phyloP scores from a whole-genome alignment of 2,113 vertebrate species.

The Callocephalon fimbriatum region DNA sequence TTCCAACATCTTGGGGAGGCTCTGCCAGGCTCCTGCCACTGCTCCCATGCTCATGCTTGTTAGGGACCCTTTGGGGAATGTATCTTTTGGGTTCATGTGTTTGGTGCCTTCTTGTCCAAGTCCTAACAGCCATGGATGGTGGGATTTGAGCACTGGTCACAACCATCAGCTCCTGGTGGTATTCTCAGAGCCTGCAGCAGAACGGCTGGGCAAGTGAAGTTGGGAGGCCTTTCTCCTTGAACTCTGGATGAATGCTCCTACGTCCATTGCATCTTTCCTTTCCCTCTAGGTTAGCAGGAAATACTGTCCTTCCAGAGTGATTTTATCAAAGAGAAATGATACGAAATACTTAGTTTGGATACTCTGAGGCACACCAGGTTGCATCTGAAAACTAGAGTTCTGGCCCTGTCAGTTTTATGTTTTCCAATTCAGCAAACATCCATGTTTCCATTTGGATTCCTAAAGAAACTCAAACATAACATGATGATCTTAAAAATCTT shows the following conservation, averaged over 20 bases:
- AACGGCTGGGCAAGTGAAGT: background rate
- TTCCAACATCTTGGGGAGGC: background rate
- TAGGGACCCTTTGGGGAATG: background rate
- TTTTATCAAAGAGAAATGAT: background rate
- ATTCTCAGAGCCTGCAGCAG: background rate
- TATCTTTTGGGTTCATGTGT: accelerated
- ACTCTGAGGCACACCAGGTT: background rate
- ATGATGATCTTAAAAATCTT: background rate
- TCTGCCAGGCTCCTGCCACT: background rate
- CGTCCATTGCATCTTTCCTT: background rate
- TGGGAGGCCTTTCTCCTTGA: background rate
- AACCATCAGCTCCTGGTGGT: background rate
- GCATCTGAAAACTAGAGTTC: background rate
- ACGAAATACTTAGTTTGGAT: background rate
- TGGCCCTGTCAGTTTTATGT: background rate
- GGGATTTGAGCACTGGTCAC: accelerated
- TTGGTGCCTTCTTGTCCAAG: background rate
- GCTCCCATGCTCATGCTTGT: accelerated
- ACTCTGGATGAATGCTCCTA: background rate
- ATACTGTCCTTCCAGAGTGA: background rate
- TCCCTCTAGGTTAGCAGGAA: background rate
- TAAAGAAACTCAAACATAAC: background rate
- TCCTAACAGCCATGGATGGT: accelerated
- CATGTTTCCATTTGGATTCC: background rate
- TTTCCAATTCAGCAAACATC: background rate